A percentile compares a stretch with the other conserved stretches of the same genome.
Evolutionary conservation across 2,888 invertebrate species (phyloP).

Genomic region (Amorpha juglandis): DNA sequence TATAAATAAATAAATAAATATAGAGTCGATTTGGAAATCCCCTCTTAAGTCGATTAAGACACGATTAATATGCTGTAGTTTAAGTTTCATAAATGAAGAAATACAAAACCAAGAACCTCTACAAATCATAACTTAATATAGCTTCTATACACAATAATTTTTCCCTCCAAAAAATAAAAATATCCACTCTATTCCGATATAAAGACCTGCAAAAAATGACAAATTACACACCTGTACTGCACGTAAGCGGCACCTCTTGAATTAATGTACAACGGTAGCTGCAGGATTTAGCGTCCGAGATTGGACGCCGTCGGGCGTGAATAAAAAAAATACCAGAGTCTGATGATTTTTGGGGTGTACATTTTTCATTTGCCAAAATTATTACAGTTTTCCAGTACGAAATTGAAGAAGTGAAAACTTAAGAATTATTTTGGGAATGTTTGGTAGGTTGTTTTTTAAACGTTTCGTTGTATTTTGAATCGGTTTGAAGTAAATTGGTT

Average conservation of each 20-base stretch:
- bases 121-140: no score
- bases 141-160: no score
- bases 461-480: no score
- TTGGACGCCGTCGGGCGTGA: slow-evolving; percentile 54
- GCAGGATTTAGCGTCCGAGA: slow-evolving; percentile 35
- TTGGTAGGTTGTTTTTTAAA: no score
- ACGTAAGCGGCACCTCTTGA: slow-evolving; percentile 30
- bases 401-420: not conserved
- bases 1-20: no score
- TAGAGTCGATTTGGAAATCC: no score
- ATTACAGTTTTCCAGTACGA: slow-evolving; percentile 33
- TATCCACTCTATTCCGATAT: no score
- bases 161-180: no score
- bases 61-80: no score
- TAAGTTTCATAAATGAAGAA: no score
- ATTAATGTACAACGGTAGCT: slow-evolving; percentile 10
- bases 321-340: slow-evolving; percentile 40
- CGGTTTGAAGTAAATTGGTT: not conserved
- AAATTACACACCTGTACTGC: slow-evolving; percentile 26
- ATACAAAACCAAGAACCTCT: no score
- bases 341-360: slow-evolving; percentile 40
- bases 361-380: slow-evolving; percentile 53
- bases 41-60: no score
- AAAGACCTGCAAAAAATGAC: not conserved
- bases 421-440: not conserved